These are phyloP conservation scores for Lissonota sp. DNA, from an alignment of 2,888 invertebrate species.

Conservation along the genomic window DNA sequence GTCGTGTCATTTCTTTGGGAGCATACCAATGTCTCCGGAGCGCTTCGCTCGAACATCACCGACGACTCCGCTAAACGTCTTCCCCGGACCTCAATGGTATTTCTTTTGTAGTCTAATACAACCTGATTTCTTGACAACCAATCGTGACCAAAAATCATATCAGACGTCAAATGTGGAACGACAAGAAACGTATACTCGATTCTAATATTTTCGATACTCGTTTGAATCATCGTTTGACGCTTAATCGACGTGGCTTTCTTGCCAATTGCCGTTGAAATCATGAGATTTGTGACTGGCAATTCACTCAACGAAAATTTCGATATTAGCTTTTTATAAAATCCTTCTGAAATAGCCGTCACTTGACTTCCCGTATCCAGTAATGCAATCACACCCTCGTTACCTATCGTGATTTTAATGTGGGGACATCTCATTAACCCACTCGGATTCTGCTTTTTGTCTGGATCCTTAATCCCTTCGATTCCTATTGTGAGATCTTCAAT, in stretches of 20 bases:
- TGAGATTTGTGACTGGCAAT: conserved; percentile 7
- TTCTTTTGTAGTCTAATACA: conserved; percentile 28
- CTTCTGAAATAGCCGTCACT: conserved; percentile 9
- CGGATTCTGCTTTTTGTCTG: background rate
- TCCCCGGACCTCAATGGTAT: conserved; percentile 12
- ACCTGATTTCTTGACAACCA: conserved; percentile 37
- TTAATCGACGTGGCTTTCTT: conserved; percentile 13
- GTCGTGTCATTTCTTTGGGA: background rate
- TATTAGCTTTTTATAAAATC: background rate
- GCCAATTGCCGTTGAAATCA: background rate
- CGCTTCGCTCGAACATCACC: conserved; percentile 39
- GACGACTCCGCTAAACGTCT: conserved; percentile 14
- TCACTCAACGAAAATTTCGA: background rate
- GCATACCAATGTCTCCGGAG: conserved; percentile 27
- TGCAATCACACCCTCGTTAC: background rate
- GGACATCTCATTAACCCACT: background rate
- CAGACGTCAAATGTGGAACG: conserved; percentile 27
- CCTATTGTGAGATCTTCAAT: background rate
- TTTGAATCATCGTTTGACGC: background rate
- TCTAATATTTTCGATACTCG: background rate
- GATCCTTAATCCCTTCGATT: background rate
- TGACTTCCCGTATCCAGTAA: conserved; percentile 11
- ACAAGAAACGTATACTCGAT: conserved; percentile 9
- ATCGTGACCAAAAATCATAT: conserved; percentile 41
- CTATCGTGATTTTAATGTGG: background rate